Evolutionary conservation across 2,113 vertebrate species (phyloP).

Genomic region (Rhadina sibilatrix): DNA sequence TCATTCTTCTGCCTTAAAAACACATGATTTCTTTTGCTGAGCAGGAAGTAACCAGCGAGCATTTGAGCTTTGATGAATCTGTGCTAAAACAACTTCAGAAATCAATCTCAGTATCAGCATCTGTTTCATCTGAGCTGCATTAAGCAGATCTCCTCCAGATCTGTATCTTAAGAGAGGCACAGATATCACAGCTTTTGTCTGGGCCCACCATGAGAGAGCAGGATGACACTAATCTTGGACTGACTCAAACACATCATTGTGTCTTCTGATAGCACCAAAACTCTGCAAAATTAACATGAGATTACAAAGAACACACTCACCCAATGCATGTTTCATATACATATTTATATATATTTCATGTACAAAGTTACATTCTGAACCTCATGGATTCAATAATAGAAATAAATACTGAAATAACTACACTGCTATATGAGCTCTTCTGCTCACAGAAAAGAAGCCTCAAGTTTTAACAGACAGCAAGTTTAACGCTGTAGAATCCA

Average conservation of each 20-base stretch:
- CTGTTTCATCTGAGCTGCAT: not conserved
- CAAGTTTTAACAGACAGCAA: constrained; percentile 78
- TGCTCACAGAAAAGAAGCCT: constrained; percentile 79
- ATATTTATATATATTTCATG: constrained; percentile 90
- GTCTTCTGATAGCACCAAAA: not conserved
- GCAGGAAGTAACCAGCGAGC: accelerated
- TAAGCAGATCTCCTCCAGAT: not conserved
- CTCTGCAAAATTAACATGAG: not conserved
- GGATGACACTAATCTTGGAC: accelerated
- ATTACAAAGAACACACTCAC: constrained; percentile 71
- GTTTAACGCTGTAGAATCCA: constrained; percentile 73
- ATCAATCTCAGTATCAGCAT: not conserved
- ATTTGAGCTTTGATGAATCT: not conserved
- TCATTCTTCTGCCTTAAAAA: not conserved
- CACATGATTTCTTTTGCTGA: accelerated
- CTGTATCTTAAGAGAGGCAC: not conserved
- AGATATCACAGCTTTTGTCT: not conserved
- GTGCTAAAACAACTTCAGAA: not conserved
- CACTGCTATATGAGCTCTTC: constrained; percentile 78
- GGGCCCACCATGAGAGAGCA: not conserved
- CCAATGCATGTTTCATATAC: constrained; percentile 84
- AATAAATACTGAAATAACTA: constrained; percentile 99
- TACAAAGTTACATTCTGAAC: constrained; percentile 99
- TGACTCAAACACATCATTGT: too few species aligned
- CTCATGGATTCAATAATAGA: constrained; percentile 92